phyloP scores from a whole-genome alignment of 1,140 invertebrate species.

The Hyphantria cunea region DNA sequence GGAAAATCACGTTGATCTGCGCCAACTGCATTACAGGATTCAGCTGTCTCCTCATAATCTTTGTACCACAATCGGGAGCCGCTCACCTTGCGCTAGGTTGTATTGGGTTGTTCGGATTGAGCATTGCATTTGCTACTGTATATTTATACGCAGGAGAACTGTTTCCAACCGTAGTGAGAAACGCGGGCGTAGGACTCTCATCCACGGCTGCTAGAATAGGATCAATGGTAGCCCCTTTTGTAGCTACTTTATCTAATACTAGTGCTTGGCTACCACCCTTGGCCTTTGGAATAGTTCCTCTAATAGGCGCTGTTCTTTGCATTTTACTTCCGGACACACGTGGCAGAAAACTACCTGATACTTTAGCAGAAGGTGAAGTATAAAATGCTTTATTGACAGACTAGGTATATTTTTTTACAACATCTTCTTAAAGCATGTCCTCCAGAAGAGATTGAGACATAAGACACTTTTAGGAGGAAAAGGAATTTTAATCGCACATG shows the following conservation, averaged over 20 bases:
- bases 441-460: too few species aligned
- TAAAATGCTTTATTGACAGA: slow-evolving; percentile 22
- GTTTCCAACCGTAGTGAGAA: slow-evolving; percentile 84
- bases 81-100: slow-evolving; percentile 81
- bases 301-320: slow-evolving; percentile 84
- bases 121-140: slow-evolving; percentile 82
- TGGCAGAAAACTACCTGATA: slow-evolving; percentile 73
- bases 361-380: slow-evolving; percentile 73
- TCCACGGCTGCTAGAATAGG: slow-evolving; percentile 83
- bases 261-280: slow-evolving; percentile 84
- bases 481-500: too few species aligned
- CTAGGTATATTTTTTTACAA: too few species aligned
- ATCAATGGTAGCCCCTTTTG: slow-evolving; percentile 82
- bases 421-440: too few species aligned
- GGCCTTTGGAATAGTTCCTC: slow-evolving; percentile 85
- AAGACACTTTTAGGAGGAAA: too few species aligned
- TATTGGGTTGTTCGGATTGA: slow-evolving; percentile 83
- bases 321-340: slow-evolving; percentile 85
- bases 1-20: slow-evolving; percentile 84
- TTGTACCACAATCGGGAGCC: slow-evolving; percentile 72
- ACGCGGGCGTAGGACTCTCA: slow-evolving; percentile 82
- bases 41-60: slow-evolving; percentile 83
- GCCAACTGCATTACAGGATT: slow-evolving; percentile 85
- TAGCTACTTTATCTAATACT: slow-evolving; percentile 67
- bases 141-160: slow-evolving; percentile 84